phyloP scores from a whole-genome alignment of 2,797 vertebrate species.

The Platalea minor region DNA sequence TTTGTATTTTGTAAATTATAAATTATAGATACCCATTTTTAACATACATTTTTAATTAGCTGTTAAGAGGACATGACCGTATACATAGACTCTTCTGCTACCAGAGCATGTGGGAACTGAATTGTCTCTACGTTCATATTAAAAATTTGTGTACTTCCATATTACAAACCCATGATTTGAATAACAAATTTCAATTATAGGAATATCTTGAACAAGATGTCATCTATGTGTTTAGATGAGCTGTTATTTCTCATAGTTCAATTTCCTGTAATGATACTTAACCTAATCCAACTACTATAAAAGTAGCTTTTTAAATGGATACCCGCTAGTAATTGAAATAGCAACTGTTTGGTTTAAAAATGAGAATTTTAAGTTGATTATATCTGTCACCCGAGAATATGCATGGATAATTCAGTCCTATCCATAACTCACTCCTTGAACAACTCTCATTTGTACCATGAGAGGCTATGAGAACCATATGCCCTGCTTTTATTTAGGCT shows the following conservation, averaged over 20 bases:
- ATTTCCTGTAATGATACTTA: constrained; percentile 18
- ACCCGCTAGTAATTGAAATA: neutral
- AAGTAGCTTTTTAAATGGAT: constrained; percentile 4
- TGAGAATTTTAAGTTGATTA: neutral
- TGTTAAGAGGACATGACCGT: neutral
- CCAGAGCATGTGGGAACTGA: neutral
- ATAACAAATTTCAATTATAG: neutral
- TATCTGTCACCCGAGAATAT: neutral
- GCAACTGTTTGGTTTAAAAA: constrained; percentile 5
- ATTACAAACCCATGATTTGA: neutral
- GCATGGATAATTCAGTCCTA: neutral
- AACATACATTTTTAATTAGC: neutral
- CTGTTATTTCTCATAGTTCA: neutral
- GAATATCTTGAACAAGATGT: neutral
- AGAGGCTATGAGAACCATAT: neutral
- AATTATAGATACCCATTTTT: neutral
- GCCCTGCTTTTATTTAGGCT: neutral
- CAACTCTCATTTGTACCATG: neutral
- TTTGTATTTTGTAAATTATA: neutral
- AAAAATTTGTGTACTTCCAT: neutral
- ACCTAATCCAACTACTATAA: neutral
- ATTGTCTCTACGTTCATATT: neutral
- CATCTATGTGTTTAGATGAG: neutral
- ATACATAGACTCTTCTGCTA: neutral
- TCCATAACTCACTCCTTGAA: neutral